These are phyloP conservation scores for Subanguina moxae DNA, from an alignment of 1,140 invertebrate species.

Conservation along the genomic window DNA sequence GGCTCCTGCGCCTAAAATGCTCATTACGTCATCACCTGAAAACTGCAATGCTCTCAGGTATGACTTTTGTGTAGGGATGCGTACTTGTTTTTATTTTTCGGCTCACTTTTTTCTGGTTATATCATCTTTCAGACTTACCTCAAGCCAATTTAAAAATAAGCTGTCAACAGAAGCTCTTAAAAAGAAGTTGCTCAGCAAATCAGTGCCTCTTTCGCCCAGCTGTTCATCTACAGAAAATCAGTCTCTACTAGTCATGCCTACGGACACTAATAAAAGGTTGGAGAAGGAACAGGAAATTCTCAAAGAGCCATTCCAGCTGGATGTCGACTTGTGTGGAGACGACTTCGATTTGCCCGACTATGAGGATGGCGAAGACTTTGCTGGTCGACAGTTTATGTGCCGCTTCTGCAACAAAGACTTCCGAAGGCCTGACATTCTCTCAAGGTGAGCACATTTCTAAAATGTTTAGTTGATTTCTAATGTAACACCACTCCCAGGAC, in stretches of 20 bases:
- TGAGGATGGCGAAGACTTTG: slow-evolving; percentile 20
- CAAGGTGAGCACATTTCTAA: slow-evolving; percentile 11
- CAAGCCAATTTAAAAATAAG: not conserved
- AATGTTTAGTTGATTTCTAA: slow-evolving; percentile 57
- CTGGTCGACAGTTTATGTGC: slow-evolving; percentile 18
- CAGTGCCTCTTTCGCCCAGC: too few species aligned
- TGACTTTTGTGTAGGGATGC: too few species aligned
- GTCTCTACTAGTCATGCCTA: too few species aligned
- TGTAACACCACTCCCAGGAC: too few species aligned
- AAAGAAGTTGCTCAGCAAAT: too few species aligned
- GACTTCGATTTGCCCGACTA: not conserved
- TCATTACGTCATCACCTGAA: too few species aligned
- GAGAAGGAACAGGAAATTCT: not conserved
- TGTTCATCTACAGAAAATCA: too few species aligned
- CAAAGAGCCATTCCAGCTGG: not conserved
- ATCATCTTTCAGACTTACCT: not conserved
- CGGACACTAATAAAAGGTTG: too few species aligned
- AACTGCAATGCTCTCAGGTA: too few species aligned
- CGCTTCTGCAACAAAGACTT: slow-evolving; percentile 35
- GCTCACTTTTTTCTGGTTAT: too few species aligned
- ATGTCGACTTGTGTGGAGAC: not conserved
- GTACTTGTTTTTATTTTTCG: too few species aligned
- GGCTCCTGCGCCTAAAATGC: too few species aligned
- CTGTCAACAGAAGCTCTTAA: not conserved
- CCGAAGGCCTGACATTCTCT: slow-evolving; percentile 43